Percentiles rank a stretch among this genome's conserved stretches.
These are phyloP conservation scores for Actenoides hombroni DNA, from an alignment of 2,113 vertebrate species.

Conservation along the genomic window DNA sequence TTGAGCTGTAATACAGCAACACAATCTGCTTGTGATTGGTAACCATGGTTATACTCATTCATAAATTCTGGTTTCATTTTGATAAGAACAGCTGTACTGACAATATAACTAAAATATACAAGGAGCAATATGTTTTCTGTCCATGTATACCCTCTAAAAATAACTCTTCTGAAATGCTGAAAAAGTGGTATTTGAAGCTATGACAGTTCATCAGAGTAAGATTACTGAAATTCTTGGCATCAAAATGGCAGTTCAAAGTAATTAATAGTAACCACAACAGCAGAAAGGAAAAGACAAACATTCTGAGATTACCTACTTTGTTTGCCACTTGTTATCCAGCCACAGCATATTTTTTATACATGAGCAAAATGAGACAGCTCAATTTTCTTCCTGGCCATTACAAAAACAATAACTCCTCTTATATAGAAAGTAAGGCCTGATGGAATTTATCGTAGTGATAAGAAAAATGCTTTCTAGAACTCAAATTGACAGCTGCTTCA, in stretches of 20 bases:
- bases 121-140: conserved; percentile 29
- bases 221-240: background rate
- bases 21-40: conserved; percentile 41
- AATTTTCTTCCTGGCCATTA: background rate
- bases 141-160: conserved; percentile 12
- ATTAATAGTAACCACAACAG: background rate
- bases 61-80: conserved; percentile 61
- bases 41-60: conserved; percentile 50
- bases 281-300: background rate
- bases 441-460: background rate
- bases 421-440: background rate
- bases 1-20: conserved; percentile 30
- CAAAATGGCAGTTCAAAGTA: background rate
- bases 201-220: background rate
- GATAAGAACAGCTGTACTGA: conserved; percentile 62
- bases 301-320: background rate
- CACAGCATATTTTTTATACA: background rate
- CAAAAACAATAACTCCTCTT: background rate
- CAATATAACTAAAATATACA: conserved; percentile 29
- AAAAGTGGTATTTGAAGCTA: background rate
- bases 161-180: conserved; percentile 6
- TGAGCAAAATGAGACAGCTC: background rate
- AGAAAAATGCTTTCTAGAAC: background rate
- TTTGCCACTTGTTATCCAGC: background rate
- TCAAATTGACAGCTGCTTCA: background rate